Conservation (phyloP, 30 jellyfish, hydroid and myxozoan genomes). For the Catostylus mosaicus region DNA sequence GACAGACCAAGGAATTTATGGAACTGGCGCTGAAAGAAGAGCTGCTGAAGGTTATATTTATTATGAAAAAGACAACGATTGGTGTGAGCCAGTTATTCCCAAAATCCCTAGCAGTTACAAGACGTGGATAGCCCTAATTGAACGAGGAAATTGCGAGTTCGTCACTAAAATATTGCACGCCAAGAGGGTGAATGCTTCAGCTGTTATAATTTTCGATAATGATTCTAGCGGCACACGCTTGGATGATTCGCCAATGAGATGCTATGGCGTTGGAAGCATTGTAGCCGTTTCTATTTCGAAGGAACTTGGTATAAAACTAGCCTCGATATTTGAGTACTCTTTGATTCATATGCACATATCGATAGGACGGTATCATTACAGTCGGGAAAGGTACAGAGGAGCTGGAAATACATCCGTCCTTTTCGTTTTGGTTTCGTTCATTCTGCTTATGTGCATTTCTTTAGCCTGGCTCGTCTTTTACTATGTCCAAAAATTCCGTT, state of each 20-base stretch:
- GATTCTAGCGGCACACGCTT: conserved; percentile 4
- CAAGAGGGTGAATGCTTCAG: conserved; percentile 81
- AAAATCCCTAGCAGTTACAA: background rate
- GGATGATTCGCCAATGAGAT: conserved; percentile 5
- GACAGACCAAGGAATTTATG: conserved; percentile 52
- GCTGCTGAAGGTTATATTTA: conserved; percentile 55
- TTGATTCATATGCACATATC: conserved; percentile 28
- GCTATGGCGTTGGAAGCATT: conserved; percentile 44
- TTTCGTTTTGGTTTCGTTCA: conserved; percentile 92
- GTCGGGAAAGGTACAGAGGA: conserved; percentile 63
- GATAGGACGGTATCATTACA: conserved; percentile 66
- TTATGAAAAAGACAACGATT: conserved; percentile 26
- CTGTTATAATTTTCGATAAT: conserved; percentile 76
- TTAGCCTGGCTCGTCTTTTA: conserved; percentile 97
- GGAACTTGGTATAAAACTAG: conserved; percentile 42
- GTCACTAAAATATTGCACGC: conserved; percentile 70
- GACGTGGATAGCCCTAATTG: conserved; percentile 93
- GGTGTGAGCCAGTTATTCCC: conserved; percentile 54
- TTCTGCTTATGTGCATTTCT: conserved; percentile 94
- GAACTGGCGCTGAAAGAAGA: conserved; percentile 46
- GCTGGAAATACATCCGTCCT: conserved; percentile 91
- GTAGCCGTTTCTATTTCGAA: conserved; percentile 72
- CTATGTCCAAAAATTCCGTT: conserved; percentile 92
- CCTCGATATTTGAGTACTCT: background rate
- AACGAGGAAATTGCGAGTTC: conserved; percentile 76